Evolutionary conservation across 2,888 invertebrate species (phyloP), one percentile per base, ranked within the genome.

Genomic region (Orthonevra nobilis): DNA sequence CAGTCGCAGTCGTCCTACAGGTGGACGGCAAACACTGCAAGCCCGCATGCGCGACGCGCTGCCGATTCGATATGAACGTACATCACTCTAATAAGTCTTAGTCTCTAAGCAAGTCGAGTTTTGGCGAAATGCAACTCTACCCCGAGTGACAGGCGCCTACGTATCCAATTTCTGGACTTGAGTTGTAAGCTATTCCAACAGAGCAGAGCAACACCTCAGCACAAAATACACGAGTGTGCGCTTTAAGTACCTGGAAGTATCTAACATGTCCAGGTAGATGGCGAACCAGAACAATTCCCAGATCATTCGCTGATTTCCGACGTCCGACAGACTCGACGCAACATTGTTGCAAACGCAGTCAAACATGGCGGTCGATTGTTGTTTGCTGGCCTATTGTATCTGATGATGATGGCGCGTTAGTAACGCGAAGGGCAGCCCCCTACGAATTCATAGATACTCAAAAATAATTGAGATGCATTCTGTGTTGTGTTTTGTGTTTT

Each of bases 211-310:
- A 38, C 38, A 38, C 56, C 23, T 32, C 3, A n/a, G 4, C 19
- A 17, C 9, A 7, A 40, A 46, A 36, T 26, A 20, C 6, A 38
- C 36, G n/a, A n/a, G n/a, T n/a, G n/a, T n/a, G n/a, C n/a, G n/a
- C n/a, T n/a, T n/a, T n/a, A n/a, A n/a, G n/a, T n/a, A n/a, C n/a
- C n/a, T n/a, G n/a, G n/a, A n/a, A n/a, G 19, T 20, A 19, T 15
- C 46, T 23, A 34, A 42, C 52, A 54, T 17, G 19, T 44, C 40
- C 9, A n/a, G 3, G 7, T n/a, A 26, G 15, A 5, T 20, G 44
- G 19, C 14, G 30, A 69, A 54, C 54, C 46, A 61, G 61, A 74
- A 68, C 60, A 74, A 68, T 68, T 74, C 61, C 10, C n/a, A 52
- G 70, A 44, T 58, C 58, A 42, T 63, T 42, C 52, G 54, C 52